Conservation (phyloP, 1,140 invertebrate genomes). For the Psix sp. region DNA sequence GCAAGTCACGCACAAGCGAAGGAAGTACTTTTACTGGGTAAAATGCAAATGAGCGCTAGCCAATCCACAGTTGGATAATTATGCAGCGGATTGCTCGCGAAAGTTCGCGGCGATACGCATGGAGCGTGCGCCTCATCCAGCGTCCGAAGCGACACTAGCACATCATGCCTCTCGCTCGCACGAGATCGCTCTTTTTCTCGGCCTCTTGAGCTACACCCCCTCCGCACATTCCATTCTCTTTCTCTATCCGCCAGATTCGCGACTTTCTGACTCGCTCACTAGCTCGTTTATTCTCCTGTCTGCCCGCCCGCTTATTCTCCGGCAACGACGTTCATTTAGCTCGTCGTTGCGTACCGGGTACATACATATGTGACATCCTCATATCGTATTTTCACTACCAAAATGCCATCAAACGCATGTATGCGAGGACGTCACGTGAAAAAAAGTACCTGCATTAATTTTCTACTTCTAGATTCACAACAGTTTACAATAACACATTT, state of each 20-base stretch:
- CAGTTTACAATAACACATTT: too few relatives aligned
- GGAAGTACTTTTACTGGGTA: too few relatives aligned
- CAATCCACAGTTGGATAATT: constrained; percentile 13
- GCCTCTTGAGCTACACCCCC: constrained; percentile 67
- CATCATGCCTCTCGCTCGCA: constrained; percentile 67
- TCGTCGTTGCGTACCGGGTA: constrained; percentile 23
- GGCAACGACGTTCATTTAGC: constrained; percentile 41
- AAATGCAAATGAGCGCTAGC: constrained; percentile 1
- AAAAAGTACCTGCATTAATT: too few relatives aligned
- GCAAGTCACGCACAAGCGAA: too few relatives aligned
- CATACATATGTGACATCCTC: constrained; percentile 34
- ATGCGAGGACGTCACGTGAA: too few relatives aligned
- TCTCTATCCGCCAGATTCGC: constrained; percentile 47
- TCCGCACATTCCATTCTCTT: constrained; percentile 60
- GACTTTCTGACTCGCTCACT: constrained; percentile 53
- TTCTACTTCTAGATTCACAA: too few relatives aligned
- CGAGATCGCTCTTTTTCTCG: constrained; percentile 62
- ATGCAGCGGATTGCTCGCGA: constrained; percentile 61
- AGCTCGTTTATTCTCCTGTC: constrained; percentile 42
- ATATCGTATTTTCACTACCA: constrained; percentile 28
- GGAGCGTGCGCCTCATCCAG: constrained; percentile 75
- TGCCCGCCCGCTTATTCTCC: constrained; percentile 26
- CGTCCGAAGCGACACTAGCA: constrained; percentile 75
- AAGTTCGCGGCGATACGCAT: constrained; percentile 68
- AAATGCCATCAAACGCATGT: constrained; percentile 2